A percentile compares a stretch with the other conserved stretches of the same genome.
phyloP scores from a whole-genome alignment of 2,113 vertebrate species.

The Trematocara marginatum region DNA sequence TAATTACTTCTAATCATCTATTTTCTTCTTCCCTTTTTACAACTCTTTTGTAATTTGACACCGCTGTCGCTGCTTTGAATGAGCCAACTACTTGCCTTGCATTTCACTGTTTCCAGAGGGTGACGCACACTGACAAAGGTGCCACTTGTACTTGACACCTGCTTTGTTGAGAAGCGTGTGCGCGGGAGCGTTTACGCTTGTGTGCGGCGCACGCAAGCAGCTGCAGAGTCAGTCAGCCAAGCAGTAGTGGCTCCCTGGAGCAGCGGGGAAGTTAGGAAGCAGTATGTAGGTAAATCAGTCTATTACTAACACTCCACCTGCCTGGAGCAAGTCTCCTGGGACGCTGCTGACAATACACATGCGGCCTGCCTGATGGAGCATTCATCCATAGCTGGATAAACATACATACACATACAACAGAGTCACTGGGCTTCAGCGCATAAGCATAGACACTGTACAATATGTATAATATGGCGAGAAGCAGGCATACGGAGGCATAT shows the following conservation, averaged over 20 bases:
- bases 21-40: neutral
- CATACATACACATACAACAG: neutral
- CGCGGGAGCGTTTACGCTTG: neutral
- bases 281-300: slow-evolving; percentile 56
- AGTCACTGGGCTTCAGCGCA: neutral
- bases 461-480: neutral
- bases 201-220: neutral
- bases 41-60: neutral
- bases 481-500: neutral
- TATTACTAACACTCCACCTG: slow-evolving; percentile 44
- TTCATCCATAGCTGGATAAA: slow-evolving; percentile 49
- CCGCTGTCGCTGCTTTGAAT: neutral
- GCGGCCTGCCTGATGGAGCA: slow-evolving; percentile 28
- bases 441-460: neutral
- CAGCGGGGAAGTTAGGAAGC: slow-evolving; percentile 33
- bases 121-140: slow-evolving; percentile 17
- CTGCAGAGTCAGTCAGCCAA: slow-evolving; percentile 21
- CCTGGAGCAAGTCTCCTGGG: slow-evolving; percentile 34
- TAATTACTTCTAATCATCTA: slow-evolving; percentile 9
- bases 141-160: slow-evolving; percentile 38
- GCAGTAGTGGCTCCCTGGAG: slow-evolving; percentile 26
- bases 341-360: slow-evolving; percentile 47
- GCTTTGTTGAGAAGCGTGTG: slow-evolving; percentile 10
- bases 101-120: neutral
- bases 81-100: neutral